Evolutionary conservation across 2,113 vertebrate species (phyloP).

Genomic region (Ictalurus furcatus): DNA sequence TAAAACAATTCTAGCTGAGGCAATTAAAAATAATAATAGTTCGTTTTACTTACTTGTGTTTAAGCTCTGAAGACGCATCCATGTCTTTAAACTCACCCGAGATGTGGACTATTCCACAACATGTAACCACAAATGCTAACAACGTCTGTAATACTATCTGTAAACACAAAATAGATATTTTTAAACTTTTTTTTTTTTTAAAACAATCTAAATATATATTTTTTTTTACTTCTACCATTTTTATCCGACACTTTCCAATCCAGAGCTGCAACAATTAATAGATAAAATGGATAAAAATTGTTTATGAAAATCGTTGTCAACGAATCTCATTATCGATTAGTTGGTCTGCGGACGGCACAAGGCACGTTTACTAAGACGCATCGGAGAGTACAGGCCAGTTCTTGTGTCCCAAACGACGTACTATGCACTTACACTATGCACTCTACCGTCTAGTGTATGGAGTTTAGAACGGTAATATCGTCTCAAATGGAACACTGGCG

Average conservation of each 20-base stretch:
- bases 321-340: too few species aligned
- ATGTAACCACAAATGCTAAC: slow-evolving; percentile 90
- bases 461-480: too few species aligned
- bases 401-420: too few species aligned
- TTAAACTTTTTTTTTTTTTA: neutral
- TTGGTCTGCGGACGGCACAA: too few species aligned
- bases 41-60: slow-evolving; percentile 85
- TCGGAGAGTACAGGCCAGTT: too few species aligned
- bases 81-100: slow-evolving; percentile 95
- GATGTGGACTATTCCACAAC: slow-evolving; percentile 96
- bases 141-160: slow-evolving; percentile 97
- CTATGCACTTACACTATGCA: too few species aligned
- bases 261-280: too few species aligned
- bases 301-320: too few species aligned
- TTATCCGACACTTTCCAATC: neutral
- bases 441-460: too few species aligned
- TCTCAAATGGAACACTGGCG: too few species aligned
- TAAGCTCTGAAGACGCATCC: slow-evolving; percentile 96
- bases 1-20: neutral
- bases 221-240: neutral
- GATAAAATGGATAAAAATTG: too few species aligned
- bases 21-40: neutral
- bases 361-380: too few species aligned
- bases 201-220: neutral
- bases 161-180: slow-evolving; percentile 41